Conservation (phyloP, 1,140 invertebrate genomes). For the Andricus grossulariae region DNA sequence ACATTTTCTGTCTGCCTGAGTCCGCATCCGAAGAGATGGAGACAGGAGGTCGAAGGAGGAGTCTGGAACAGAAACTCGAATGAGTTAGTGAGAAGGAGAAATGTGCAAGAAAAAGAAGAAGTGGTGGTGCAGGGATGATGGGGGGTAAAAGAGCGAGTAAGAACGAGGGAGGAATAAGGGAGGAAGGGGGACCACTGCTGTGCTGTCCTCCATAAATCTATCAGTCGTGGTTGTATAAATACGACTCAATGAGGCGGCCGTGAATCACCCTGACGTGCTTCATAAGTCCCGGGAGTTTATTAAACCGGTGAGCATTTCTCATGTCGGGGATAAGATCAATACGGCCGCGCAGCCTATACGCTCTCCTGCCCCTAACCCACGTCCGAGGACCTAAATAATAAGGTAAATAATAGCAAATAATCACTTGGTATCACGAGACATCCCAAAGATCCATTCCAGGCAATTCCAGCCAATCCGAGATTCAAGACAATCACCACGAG, state of each 20-base stretch:
- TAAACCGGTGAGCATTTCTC: constrained; percentile 77
- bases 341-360: constrained; percentile 69
- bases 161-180: constrained; percentile 39
- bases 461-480: no score
- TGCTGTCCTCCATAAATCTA: constrained; percentile 77
- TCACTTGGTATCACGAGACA: constrained; percentile 54
- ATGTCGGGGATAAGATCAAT: constrained; percentile 77
- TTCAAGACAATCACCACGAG: no score
- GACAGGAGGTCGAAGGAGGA: constrained; percentile 41
- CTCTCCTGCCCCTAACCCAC: constrained; percentile 51
- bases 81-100: constrained; percentile 50
- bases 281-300: constrained; percentile 78
- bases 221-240: constrained; percentile 76
- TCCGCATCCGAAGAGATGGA: constrained; percentile 8
- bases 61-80: constrained; percentile 36
- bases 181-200: constrained; percentile 70
- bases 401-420: constrained; percentile 66
- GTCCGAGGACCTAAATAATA: constrained; percentile 60
- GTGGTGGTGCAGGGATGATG: constrained; percentile 51
- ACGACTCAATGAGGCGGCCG: constrained; percentile 76
- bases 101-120: constrained; percentile 48
- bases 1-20: constrained; percentile 9
- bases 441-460: background rate
- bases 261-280: constrained; percentile 77
- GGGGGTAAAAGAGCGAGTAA: constrained; percentile 37